Evolutionary conservation across 2,888 invertebrate species (phyloP).

Genomic region (Sepioteuthis lessoniana): DNA sequence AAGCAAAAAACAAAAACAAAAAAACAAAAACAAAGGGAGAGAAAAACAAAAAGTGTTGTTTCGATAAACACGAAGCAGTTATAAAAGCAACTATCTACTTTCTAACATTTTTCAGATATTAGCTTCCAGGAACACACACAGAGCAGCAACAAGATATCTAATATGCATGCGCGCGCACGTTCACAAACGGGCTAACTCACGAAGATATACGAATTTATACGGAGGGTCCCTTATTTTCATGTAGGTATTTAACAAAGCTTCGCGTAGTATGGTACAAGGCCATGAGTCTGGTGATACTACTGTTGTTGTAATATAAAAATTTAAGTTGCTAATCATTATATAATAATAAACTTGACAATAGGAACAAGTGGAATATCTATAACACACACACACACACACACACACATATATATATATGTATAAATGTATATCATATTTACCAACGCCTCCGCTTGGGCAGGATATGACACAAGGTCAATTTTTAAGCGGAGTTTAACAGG

Average conservation of each 20-base stretch:
- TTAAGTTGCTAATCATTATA: too few relatives aligned
- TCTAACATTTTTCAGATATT: not conserved
- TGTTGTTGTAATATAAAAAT: too few relatives aligned
- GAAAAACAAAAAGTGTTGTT: not conserved
- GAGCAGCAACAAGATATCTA: not conserved
- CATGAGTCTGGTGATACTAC: not conserved
- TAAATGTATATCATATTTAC: too few relatives aligned
- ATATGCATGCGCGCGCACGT: not conserved
- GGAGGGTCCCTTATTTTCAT: not conserved
- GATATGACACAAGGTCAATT: too few relatives aligned
- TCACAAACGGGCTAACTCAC: not conserved
- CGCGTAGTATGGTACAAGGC: not conserved
- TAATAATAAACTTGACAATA: too few relatives aligned
- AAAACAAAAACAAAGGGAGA: too few relatives aligned
- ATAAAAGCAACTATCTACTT: not conserved
- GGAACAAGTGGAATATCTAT: too few relatives aligned
- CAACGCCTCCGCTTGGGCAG: too few relatives aligned
- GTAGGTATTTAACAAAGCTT: not conserved
- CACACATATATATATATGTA: too few relatives aligned
- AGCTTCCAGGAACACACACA: not conserved
- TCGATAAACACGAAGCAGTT: not conserved
- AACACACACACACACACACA: too few relatives aligned
- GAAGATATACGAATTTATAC: not conserved
- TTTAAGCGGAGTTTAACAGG: too few relatives aligned
- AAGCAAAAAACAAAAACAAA: not conserved